phyloP scores from a whole-genome alignment of 53 echinoderm and acorn worm species.

The Antedon mediterranea region DNA sequence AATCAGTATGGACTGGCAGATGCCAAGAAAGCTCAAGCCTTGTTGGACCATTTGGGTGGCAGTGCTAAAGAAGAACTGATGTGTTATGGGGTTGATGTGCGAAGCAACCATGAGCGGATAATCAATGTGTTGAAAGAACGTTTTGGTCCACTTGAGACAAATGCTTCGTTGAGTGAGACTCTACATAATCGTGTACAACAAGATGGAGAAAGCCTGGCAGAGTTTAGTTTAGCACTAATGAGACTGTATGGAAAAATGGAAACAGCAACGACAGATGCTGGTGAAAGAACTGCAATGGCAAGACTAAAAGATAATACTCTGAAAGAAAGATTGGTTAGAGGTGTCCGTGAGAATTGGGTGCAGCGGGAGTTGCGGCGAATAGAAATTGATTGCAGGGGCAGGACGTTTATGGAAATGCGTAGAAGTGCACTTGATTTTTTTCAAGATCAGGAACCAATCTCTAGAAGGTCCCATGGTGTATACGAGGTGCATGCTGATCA shows the following conservation, averaged over 20 bases:
- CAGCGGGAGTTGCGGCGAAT: too few species aligned
- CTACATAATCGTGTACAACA: too few species aligned
- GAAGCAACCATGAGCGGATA: neutral
- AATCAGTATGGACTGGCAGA: neutral
- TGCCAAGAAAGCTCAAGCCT: neutral
- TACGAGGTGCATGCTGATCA: too few species aligned
- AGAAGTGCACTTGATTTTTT: neutral
- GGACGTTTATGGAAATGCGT: neutral
- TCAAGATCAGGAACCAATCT: neutral
- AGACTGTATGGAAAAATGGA: conserved; percentile 6
- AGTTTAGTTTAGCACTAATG: conserved; percentile 5
- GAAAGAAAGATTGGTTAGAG: too few species aligned
- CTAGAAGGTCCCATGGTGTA: neutral
- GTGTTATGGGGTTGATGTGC: neutral
- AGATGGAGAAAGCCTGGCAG: conserved; percentile 11
- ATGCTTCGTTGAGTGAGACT: conserved; percentile 9
- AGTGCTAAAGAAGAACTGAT: conserved; percentile 19
- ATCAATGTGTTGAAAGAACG: neutral
- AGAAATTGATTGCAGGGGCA: neutral
- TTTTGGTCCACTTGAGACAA: conserved; percentile 14
- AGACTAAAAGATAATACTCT: too few species aligned
- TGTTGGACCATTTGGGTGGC: conserved; percentile 24
- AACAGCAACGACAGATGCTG: too few species aligned
- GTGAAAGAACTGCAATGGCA: too few species aligned
- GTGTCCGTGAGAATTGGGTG: too few species aligned